Evolutionary conservation across 2,888 invertebrate genomes (phyloP).

Genomic region (Pristionchus exspectatus): DNA sequence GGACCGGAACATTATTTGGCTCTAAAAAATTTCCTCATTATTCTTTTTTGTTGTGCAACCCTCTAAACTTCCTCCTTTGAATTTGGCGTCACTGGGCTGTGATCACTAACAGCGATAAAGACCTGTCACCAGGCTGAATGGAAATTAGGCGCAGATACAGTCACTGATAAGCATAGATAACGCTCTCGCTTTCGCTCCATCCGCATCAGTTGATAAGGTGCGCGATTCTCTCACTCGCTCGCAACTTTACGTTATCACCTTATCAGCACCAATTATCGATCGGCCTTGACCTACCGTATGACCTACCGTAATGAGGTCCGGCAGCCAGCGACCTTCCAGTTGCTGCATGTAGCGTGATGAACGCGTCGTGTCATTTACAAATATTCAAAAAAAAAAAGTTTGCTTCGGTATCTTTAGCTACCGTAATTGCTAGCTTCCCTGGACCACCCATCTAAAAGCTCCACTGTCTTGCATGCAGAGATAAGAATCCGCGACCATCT

Average conservation of each 20-base stretch:
- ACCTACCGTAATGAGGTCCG: not conserved
- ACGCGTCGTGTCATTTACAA: not conserved
- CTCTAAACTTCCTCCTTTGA: not conserved
- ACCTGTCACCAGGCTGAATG: not conserved
- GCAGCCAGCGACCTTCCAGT: not conserved
- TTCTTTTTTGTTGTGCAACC: not conserved
- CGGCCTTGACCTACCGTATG: not conserved
- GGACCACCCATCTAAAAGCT: no score
- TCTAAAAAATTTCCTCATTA: no score
- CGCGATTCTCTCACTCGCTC: not conserved
- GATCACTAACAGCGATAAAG: not conserved
- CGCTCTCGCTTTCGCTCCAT: not conserved
- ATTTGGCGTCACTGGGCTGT: not conserved
- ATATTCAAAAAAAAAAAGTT: not conserved
- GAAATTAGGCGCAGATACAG: slow-evolving; percentile 11
- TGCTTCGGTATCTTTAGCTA: not conserved
- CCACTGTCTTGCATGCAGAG: no score
- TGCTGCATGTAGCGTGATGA: not conserved
- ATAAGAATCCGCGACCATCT: no score
- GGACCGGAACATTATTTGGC: no score
- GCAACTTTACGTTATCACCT: slow-evolving; percentile 21
- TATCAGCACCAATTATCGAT: not conserved
- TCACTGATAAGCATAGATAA: not conserved
- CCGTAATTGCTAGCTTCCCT: not conserved
- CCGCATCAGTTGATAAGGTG: not conserved